Percentiles rank a stretch among this genome's conserved stretches.
Evolutionary conservation across 2,888 invertebrate species (phyloP).

Genomic region (Lumbricus terrestris): DNA sequence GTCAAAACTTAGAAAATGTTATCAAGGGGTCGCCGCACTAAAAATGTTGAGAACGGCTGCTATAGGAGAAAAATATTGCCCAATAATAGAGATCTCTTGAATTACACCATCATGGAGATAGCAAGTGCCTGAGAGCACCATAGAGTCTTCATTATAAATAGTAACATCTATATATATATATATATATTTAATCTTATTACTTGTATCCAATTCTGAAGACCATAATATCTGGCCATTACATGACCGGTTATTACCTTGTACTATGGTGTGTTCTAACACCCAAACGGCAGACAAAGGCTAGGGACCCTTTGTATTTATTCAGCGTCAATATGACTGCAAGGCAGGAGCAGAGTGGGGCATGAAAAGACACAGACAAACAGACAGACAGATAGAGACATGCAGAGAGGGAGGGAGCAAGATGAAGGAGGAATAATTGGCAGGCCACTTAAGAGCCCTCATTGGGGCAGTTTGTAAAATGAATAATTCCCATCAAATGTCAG

Average conservation of each 20-base stretch:
- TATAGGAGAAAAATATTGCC: neutral
- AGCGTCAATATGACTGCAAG: neutral
- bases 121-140: neutral
- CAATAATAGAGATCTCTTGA: neutral
- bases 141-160: neutral
- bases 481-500: constrained; percentile 12
- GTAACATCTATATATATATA: no score
- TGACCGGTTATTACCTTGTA: neutral
- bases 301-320: constrained; percentile 12
- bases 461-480: constrained; percentile 14
- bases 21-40: no score
- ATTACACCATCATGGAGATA: neutral
- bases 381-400: neutral
- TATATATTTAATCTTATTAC: neutral
- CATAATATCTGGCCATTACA: neutral
- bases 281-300: neutral
- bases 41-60: no score
- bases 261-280: neutral
- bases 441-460: neutral
- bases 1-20: no score
- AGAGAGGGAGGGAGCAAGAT: neutral
- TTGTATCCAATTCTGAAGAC: neutral
- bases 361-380: neutral
- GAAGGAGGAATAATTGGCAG: constrained; percentile 7
- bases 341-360: neutral